A percentile compares a stretch with the other conserved stretches of the same genome.
These are phyloP conservation scores for Ceramica pisi DNA, from an alignment of 2,888 invertebrate genomes.

Conservation along the genomic window DNA sequence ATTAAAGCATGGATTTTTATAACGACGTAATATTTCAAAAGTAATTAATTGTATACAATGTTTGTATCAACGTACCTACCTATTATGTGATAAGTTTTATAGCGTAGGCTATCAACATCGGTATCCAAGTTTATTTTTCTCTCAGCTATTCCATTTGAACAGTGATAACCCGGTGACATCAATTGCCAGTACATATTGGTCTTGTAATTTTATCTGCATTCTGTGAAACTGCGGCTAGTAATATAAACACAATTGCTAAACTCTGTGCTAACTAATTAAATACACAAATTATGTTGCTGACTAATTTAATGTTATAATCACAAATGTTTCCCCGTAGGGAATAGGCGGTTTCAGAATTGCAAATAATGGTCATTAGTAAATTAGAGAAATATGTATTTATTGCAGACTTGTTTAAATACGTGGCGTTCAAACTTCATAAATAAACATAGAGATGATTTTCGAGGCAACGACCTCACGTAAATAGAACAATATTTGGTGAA, in stretches of 20 bases:
- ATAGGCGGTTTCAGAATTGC: slow-evolving; percentile 46
- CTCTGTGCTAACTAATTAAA: slow-evolving; percentile 52
- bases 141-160: slow-evolving; percentile 54
- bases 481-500: background rate
- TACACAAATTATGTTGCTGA: slow-evolving; percentile 45
- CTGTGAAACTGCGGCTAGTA: slow-evolving; percentile 37
- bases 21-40: slow-evolving; percentile 35
- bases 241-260: slow-evolving; percentile 47
- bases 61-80: slow-evolving; percentile 3
- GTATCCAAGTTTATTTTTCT: slow-evolving; percentile 58
- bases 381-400: slow-evolving; percentile 49
- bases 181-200: slow-evolving; percentile 63
- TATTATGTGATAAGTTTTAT: slow-evolving; percentile 40
- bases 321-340: slow-evolving; percentile 50
- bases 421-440: slow-evolving; percentile 11
- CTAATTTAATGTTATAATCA: slow-evolving; percentile 58
- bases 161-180: slow-evolving; percentile 69
- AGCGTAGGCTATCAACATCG: slow-evolving; percentile 38
- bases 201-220: slow-evolving; percentile 57
- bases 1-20: slow-evolving; percentile 37
- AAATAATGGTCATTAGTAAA: slow-evolving; percentile 52
- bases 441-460: slow-evolving; percentile 31
- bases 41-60: slow-evolving; percentile 37
- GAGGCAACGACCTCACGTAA: background rate
- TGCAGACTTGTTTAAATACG: slow-evolving; percentile 32